Evolutionary conservation across 2,888 invertebrate species (phyloP), one percentile per base, ranked within the genome.

Genomic region (Trachelus tabidus): DNA sequence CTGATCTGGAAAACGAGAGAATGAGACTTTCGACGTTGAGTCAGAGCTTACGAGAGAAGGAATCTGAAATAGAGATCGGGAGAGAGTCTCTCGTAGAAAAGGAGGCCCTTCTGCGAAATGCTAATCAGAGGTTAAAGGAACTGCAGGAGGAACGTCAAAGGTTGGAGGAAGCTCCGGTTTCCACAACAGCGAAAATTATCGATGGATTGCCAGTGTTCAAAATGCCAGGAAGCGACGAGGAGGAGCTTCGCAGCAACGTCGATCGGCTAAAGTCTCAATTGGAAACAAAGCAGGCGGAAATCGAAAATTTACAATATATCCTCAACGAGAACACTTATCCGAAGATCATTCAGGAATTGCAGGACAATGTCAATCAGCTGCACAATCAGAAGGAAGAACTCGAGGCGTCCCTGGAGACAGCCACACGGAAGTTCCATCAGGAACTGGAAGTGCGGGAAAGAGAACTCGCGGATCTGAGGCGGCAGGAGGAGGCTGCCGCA

Each of bases 281-380:
- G 15, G 95, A 95, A 87, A 94, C 93, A 75, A 96, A 96, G 88
- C 95, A 95, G 85, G 90, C 95, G 77, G 96, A 96, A 91, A 95
- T 96, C 83, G 95, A 96, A 11, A 94, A 95, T 11, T 89, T 96
- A 9, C 95, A 96, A 86, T 94, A 95, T 82, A 94, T 95, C 86
- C 91, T 96, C 80, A 93, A 92, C 77, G 88, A 90, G 69, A 88
- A 85, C 74, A 88, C 89, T 1, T 89, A 89, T 81, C 89, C 90
- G 0, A 78, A 80, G 4, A 88, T 91, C 15, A 83, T 91, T 34
- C 89, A 90, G 75, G 93, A 93, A 77, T 80, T 92, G 75, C 91
- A 92, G 76, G 89, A 90, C 23, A 89, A 86, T 12, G 84, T 90
- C 4, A 89, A 90, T 80, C 82, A 81, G 12, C 74, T 90, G 1